Conservation (phyloP, 2,797 vertebrate species). For the Pseudotriccus pelzelni region DNA sequence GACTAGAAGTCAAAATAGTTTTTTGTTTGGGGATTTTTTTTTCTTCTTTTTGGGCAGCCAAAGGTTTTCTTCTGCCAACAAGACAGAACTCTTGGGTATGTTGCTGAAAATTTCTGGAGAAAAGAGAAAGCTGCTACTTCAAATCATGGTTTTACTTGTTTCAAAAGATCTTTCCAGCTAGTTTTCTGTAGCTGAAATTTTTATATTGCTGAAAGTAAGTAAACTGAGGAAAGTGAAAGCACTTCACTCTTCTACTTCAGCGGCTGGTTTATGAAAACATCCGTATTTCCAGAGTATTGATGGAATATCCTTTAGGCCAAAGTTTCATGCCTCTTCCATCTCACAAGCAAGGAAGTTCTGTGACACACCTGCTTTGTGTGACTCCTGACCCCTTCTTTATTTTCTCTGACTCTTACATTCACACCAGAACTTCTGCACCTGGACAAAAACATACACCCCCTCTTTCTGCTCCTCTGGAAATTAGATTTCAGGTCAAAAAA, state of each 20-base stretch:
- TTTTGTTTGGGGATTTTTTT: not conserved
- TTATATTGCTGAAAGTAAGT: not conserved
- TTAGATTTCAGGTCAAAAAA: not conserved
- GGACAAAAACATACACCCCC: not conserved
- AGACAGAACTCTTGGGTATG: not conserved
- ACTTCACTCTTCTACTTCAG: not conserved
- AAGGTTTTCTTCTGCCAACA: not conserved
- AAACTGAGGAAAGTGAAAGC: not conserved
- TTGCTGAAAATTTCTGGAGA: not conserved
- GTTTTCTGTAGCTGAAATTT: not conserved
- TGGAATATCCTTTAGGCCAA: not conserved
- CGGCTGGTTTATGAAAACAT: not conserved
- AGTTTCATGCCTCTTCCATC: not conserved
- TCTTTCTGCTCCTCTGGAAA: not conserved
- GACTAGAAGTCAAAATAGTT: not conserved
- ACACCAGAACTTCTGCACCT: not conserved
- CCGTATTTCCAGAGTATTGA: not conserved
- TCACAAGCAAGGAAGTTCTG: not conserved
- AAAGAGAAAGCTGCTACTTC: not conserved
- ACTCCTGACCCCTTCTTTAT: not conserved
- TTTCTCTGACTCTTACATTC: not conserved
- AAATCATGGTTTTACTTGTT: not conserved
- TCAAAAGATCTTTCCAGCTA: not conserved
- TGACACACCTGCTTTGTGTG: not conserved
- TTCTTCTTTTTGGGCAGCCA: not conserved